Evolutionary conservation across 1,140 invertebrate species (phyloP).

Genomic region (Sarcophaga peregrina): DNA sequence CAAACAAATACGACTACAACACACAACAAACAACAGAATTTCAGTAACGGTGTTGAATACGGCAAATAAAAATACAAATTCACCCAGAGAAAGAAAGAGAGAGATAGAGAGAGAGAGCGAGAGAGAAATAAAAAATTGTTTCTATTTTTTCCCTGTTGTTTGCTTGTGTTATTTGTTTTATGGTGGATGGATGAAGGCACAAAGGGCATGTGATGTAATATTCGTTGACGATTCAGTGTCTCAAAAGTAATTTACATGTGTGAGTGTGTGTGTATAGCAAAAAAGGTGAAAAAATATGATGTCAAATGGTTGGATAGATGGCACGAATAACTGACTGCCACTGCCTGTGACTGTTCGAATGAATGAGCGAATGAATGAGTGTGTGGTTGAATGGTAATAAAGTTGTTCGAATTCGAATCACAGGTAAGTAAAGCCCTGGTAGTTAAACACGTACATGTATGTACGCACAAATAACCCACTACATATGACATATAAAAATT

Average conservation of each 20-base stretch:
- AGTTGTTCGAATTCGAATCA: conserved; percentile 15
- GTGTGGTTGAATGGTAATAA: conserved; percentile 12
- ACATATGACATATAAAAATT: too few species aligned
- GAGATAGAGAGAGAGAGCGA: background rate
- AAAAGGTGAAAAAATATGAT: background rate
- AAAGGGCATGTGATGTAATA: background rate
- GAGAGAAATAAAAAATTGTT: too few species aligned
- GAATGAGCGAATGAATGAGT: background rate
- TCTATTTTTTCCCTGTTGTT: background rate
- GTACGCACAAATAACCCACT: too few species aligned
- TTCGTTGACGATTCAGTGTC: background rate
- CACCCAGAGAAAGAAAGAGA: background rate
- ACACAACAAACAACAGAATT: background rate
- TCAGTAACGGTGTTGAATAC: background rate
- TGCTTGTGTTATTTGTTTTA: conserved; percentile 12
- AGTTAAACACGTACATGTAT: background rate
- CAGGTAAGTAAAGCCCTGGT: conserved; percentile 16
- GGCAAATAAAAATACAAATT: background rate
- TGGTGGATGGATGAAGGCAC: background rate
- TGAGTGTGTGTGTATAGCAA: background rate
- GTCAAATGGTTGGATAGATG: conserved; percentile 17
- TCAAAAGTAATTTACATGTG: background rate
- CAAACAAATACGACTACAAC: too few species aligned
- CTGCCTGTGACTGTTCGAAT: too few species aligned
- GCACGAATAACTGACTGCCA: too few species aligned